Percentiles rank a stretch among this genome's conserved stretches.
phyloP scores from a whole-genome alignment of 2,113 vertebrate genomes.

The Eurystomus gularis region DNA sequence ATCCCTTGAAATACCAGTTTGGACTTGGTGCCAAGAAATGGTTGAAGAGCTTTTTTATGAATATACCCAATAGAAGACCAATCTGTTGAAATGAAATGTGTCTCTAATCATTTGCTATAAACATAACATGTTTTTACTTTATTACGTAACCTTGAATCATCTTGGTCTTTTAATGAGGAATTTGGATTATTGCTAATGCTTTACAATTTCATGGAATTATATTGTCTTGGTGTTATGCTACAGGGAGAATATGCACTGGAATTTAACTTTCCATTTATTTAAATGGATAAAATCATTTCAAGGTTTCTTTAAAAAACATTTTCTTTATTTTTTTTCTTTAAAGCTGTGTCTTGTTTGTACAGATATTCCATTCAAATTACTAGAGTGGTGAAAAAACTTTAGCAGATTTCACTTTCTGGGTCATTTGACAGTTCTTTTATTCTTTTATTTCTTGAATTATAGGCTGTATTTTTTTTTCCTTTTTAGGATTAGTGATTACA shows the following conservation, averaged over 20 bases:
- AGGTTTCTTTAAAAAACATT: conserved; percentile 6
- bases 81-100: conserved; percentile 82
- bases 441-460: conserved; percentile 45
- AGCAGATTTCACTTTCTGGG: not conserved
- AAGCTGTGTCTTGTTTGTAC: not conserved
- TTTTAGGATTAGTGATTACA: conserved; percentile 96
- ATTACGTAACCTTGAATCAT: conserved; percentile 80
- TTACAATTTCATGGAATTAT: conserved; percentile 70
- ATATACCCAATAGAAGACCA: conserved; percentile 78
- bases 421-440: not conserved
- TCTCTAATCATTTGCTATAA: conserved; percentile 80
- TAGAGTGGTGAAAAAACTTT: not conserved
- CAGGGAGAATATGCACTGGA: not conserved
- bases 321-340: not conserved
- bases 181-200: conserved; percentile 61
- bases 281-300: conserved; percentile 43
- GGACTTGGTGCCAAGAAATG: conserved; percentile 79
- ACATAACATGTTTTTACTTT: conserved; percentile 76
- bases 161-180: conserved; percentile 73
- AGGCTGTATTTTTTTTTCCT: conserved; percentile 31
- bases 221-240: conserved; percentile 46
- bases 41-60: conserved; percentile 76
- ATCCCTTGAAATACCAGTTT: conserved; percentile 80
- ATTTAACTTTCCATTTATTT: conserved; percentile 51
- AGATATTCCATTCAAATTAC: not conserved